Evolutionary conservation across 2,797 vertebrate genomes (phyloP).

Genomic region (Scolopax bukidnonensis): DNA sequence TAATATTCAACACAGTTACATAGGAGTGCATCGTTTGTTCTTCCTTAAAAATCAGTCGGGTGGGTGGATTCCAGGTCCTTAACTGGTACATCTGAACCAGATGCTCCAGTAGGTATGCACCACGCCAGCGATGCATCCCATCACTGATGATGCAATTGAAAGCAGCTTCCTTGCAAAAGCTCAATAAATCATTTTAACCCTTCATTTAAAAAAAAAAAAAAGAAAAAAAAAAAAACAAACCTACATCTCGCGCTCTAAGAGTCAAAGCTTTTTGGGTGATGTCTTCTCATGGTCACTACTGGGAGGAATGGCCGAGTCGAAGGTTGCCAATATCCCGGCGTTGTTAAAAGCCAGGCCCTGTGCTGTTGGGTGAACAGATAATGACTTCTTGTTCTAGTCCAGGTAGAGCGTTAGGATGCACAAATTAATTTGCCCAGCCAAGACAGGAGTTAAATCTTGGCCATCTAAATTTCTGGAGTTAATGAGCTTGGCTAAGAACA

Average conservation of each 20-base stretch:
- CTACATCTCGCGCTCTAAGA: accelerated
- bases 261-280: background rate
- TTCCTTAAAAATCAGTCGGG: background rate
- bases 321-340: accelerated
- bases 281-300: background rate
- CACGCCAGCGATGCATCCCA: background rate
- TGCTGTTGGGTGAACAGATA: background rate
- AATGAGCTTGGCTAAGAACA: background rate
- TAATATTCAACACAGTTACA: background rate
- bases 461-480: background rate
- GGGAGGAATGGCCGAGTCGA: background rate
- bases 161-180: background rate
- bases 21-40: background rate
- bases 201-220: background rate
- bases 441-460: background rate
- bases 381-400: background rate
- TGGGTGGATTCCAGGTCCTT: background rate
- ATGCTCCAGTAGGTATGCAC: accelerated
- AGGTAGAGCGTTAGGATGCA: background rate
- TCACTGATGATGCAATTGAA: background rate
- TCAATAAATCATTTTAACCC: background rate
- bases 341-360: background rate
- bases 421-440: background rate
- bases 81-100: background rate
- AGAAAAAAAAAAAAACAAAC: background rate